Evolutionary conservation across 1,140 invertebrate species (phyloP).

Genomic region (Musca domestica): DNA sequence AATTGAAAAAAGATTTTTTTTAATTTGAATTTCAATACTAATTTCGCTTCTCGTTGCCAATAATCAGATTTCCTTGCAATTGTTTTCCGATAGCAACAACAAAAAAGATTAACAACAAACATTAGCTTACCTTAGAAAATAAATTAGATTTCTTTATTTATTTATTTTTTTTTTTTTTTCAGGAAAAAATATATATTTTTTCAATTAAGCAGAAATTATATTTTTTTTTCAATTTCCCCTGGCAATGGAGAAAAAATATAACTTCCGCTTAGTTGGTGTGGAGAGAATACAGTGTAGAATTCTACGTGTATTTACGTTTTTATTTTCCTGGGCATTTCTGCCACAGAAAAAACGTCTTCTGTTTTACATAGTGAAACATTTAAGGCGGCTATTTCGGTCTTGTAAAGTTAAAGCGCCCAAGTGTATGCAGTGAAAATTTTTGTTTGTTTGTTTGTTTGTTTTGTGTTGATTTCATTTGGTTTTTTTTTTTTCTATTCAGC

Average conservation of each 20-base stretch:
- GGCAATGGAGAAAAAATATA: conserved; percentile 13
- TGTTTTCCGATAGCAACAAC: background rate
- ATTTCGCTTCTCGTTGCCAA: too few species aligned
- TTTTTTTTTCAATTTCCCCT: conserved; percentile 1
- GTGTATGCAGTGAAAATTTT: conserved; percentile 15
- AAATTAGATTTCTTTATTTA: too few species aligned
- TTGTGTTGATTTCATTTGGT: background rate
- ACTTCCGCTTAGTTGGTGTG: conserved; percentile 18
- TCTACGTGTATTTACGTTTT: background rate
- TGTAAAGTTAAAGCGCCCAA: conserved; percentile 52
- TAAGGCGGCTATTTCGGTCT: conserved; percentile 54
- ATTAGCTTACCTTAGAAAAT: background rate
- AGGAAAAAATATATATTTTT: background rate
- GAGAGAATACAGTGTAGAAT: conserved; percentile 5
- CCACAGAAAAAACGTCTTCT: conserved; percentile 1
- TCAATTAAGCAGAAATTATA: conserved; percentile 16
- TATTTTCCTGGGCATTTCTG: background rate
- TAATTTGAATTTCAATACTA: background rate
- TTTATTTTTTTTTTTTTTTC: too few species aligned
- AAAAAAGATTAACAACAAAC: background rate
- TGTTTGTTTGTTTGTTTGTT: background rate
- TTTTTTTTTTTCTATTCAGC: background rate
- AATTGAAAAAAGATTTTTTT: background rate
- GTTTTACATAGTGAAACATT: conserved; percentile 47
- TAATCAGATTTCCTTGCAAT: background rate